These are phyloP conservation scores for Hirtodrosophila confusa DNA, from an alignment of 2,888 invertebrate species.

Conservation along the genomic window DNA sequence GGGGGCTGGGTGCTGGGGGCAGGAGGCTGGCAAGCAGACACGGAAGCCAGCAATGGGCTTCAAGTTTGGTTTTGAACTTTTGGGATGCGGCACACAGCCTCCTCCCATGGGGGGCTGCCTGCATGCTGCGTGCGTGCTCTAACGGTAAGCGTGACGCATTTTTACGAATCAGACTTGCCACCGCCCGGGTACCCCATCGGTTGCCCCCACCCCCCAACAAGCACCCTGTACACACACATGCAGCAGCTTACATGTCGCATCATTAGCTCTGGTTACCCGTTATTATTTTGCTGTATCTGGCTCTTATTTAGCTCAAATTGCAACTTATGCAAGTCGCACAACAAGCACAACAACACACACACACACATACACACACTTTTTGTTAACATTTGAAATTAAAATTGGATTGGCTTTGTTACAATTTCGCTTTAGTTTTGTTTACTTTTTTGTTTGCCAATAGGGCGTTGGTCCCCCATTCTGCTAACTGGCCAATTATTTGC, in stretches of 20 bases:
- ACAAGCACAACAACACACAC: conserved; percentile 12
- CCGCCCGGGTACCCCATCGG: conserved; percentile 11
- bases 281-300: conserved; percentile 57
- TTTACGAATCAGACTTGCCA: conserved; percentile 38
- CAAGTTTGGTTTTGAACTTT: conserved; percentile 51
- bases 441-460: conserved; percentile 33
- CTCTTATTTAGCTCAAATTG: conserved; percentile 64
- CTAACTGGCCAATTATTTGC: conserved; percentile 73
- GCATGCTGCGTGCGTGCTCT: conserved; percentile 60
- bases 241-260: conserved; percentile 65
- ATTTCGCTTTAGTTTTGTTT: conserved; percentile 47
- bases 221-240: conserved; percentile 12
- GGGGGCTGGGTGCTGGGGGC: too few species aligned
- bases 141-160: conserved; percentile 78
- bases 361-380: conserved; percentile 13
- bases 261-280: conserved; percentile 65
- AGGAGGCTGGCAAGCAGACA: neutral
- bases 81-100: conserved; percentile 46
- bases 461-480: conserved; percentile 59
- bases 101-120: conserved; percentile 47
- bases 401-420: conserved; percentile 65
- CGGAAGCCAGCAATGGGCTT: conserved; percentile 30
- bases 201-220: neutral
- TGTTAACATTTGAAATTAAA: conserved; percentile 64
- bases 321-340: conserved; percentile 64